A percentile compares a stretch with the other conserved stretches of the same genome.
These are phyloP conservation scores for Epirrita christyi DNA, from an alignment of 2,888 invertebrate species.

Conservation along the genomic window DNA sequence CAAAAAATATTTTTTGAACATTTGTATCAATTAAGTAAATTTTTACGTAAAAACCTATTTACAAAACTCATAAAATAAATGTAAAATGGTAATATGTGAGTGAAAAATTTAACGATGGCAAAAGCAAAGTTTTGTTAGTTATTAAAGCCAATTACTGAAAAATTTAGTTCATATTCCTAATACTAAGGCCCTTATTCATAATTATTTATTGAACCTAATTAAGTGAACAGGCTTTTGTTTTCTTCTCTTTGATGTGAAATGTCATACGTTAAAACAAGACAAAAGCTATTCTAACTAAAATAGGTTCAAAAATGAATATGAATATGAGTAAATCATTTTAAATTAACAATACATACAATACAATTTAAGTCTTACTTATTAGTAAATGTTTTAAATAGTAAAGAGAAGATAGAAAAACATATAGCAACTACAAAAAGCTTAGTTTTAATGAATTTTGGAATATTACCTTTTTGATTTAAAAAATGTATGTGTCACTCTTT, in stretches of 20 bases:
- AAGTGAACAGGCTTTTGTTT: no score
- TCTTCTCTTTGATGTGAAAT: no score
- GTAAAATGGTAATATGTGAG: constrained; percentile 56
- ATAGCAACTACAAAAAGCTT: constrained; percentile 22
- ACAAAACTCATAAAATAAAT: constrained; percentile 15
- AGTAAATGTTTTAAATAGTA: background rate
- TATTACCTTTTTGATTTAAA: constrained; percentile 85
- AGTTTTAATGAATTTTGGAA: constrained; percentile 46
- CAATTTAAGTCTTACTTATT: background rate
- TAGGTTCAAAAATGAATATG: no score
- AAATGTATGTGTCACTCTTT: constrained; percentile 95
- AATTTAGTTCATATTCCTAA: no score
- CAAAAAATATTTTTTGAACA: background rate
- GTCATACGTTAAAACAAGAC: no score
- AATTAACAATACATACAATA: background rate
- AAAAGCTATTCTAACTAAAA: no score
- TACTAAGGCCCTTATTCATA: no score
- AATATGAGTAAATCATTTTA: no score
- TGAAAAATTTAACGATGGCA: constrained; percentile 26
- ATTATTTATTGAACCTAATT: no score
- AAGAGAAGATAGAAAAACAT: background rate
- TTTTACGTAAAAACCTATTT: constrained; percentile 16
- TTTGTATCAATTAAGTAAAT: background rate
- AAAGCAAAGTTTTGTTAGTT: background rate
- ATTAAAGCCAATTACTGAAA: background rate